These are phyloP conservation scores for Sinhomidia bicolor DNA, from an alignment of 2,888 invertebrate genomes.

Conservation along the genomic window DNA sequence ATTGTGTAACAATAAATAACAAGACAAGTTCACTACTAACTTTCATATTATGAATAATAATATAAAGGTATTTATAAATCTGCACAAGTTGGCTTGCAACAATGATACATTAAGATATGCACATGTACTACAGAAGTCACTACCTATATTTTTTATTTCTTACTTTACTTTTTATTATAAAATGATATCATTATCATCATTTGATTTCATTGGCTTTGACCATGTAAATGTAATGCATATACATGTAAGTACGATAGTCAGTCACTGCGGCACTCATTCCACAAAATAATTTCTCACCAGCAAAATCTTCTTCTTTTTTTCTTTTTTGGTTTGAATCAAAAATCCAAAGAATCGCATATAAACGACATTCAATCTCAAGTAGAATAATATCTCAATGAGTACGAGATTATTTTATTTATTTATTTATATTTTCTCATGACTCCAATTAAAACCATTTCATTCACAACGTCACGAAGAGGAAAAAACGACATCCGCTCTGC, in stretches of 20 bases:
- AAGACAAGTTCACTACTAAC: neutral
- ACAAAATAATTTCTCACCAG: conserved; percentile 6
- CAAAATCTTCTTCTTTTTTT: no score
- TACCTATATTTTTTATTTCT: no score
- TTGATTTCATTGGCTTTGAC: conserved; percentile 2
- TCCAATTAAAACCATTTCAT: neutral
- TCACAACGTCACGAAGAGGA: neutral
- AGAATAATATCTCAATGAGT: neutral
- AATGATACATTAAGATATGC: no score
- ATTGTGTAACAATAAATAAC: neutral
- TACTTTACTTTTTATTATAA: neutral
- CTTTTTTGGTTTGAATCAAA: no score
- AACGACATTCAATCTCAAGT: neutral
- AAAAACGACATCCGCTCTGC: conserved; percentile 37
- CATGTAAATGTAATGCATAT: no score
- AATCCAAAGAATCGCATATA: neutral
- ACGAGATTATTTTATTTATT: no score
- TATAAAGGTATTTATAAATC: neutral
- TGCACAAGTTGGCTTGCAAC: no score
- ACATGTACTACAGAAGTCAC: neutral
- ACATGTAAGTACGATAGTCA: no score
- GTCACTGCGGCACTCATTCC: neutral
- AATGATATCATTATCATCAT: neutral
- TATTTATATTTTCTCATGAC: neutral
- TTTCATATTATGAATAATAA: neutral